Conservation (phyloP, 1,140 invertebrate species). For the Galleria mellonella region DNA sequence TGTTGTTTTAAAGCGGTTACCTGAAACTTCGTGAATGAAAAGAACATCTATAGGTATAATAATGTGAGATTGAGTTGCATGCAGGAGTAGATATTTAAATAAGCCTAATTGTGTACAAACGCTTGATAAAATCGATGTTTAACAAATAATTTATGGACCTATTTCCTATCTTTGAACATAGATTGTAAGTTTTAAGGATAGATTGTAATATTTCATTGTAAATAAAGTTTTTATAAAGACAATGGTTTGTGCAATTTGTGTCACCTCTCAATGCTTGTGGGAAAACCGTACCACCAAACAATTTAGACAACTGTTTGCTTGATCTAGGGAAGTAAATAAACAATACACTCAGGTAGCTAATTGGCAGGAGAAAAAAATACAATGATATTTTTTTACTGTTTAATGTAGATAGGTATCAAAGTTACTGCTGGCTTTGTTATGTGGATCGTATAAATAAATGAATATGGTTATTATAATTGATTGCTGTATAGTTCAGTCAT, state of each 20-base stretch:
- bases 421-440: too few species aligned
- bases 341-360: too few species aligned
- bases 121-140: constrained; percentile 22
- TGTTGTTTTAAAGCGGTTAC: constrained; percentile 1
- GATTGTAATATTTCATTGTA: constrained; percentile 69
- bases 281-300: constrained; percentile 22
- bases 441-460: too few species aligned
- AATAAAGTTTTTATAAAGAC: constrained; percentile 64
- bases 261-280: constrained; percentile 32
- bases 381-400: too few species aligned
- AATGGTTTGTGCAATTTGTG: constrained; percentile 37
- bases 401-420: too few species aligned
- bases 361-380: too few species aligned
- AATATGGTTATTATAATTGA: too few species aligned
- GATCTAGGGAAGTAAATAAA: too few species aligned
- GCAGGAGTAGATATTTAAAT: constrained; percentile 3
- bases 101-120: constrained; percentile 5
- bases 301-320: constrained; percentile 14
- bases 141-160: constrained; percentile 22
- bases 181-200: constrained; percentile 45
- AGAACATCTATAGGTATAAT: too few species aligned
- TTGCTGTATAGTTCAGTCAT: too few species aligned
- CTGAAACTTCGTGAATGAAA: background rate
- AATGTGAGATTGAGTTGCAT: background rate
- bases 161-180: constrained; percentile 46